These are phyloP conservation scores for Lepidurus arcticus DNA, from an alignment of 1,140 invertebrate genomes.

Conservation along the genomic window DNA sequence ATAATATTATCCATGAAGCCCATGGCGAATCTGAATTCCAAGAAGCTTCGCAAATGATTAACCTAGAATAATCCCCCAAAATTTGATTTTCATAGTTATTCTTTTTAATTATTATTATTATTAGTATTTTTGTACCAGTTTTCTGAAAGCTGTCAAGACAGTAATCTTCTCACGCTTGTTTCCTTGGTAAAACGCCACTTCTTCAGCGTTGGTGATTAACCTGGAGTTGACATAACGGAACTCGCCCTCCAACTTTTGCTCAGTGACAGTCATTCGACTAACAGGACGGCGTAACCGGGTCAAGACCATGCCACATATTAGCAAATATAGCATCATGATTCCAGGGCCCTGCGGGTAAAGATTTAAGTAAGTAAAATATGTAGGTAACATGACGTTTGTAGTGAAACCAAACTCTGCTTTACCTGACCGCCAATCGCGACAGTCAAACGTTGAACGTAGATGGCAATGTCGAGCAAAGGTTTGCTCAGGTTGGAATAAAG, in stretches of 20 bases:
- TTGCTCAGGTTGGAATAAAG: slow-evolving; percentile 97
- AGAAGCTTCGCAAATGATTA: slow-evolving; percentile 76
- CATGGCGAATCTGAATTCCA: slow-evolving; percentile 87
- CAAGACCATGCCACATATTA: slow-evolving; percentile 72
- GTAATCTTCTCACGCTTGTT: slow-evolving; percentile 82
- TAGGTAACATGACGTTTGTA: neutral
- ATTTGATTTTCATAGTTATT: neutral
- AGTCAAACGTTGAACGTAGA: slow-evolving; percentile 87
- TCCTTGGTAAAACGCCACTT: slow-evolving; percentile 95
- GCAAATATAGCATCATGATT: slow-evolving; percentile 76
- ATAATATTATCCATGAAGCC: slow-evolving; percentile 93
- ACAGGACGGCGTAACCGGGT: slow-evolving; percentile 78
- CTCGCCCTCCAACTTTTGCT: slow-evolving; percentile 96
- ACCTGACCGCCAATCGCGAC: slow-evolving; percentile 71
- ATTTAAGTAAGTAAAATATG: neutral
- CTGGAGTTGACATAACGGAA: slow-evolving; percentile 94
- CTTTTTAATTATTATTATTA: neutral
- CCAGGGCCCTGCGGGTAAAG: slow-evolving; percentile 62
- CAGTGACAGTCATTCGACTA: slow-evolving; percentile 79
- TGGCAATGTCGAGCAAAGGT: slow-evolving; percentile 86
- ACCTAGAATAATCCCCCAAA: slow-evolving; percentile 48
- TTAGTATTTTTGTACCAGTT: slow-evolving; percentile 56
- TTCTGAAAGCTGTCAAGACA: slow-evolving; percentile 78
- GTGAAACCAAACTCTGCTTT: slow-evolving; percentile 40
- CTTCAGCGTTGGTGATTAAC: slow-evolving; percentile 94